Conservation (phyloP, 1,140 invertebrate genomes). For the Megalopta genalis region DNA sequence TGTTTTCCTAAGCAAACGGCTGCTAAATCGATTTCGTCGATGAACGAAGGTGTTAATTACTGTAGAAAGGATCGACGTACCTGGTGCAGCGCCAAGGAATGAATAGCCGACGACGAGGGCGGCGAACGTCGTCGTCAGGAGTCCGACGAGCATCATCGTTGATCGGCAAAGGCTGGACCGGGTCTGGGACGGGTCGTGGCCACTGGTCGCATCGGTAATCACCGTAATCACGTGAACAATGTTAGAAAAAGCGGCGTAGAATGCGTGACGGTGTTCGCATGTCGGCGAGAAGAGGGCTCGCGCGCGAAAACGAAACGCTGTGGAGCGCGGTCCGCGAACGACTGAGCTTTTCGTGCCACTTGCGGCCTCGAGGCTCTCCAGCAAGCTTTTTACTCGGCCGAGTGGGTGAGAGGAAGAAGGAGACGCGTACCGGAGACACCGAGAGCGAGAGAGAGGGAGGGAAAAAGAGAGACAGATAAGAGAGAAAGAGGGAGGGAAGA, state of each 20-base stretch:
- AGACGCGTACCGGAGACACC: neutral
- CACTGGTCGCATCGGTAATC: slow-evolving; percentile 29
- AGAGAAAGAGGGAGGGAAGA: neutral
- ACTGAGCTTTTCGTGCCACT: slow-evolving; percentile 64
- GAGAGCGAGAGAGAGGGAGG: neutral
- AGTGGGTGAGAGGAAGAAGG: slow-evolving; percentile 54
- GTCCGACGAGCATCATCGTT: neutral
- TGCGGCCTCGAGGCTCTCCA: slow-evolving; percentile 42
- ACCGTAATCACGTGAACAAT: neutral
- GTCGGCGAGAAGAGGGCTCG: slow-evolving; percentile 38
- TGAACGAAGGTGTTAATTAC: neutral
- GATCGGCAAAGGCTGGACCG: too few species aligned
- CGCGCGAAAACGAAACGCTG: slow-evolving; percentile 34
- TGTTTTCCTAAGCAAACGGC: too few species aligned
- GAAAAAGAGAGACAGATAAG: neutral
- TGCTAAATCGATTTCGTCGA: too few species aligned
- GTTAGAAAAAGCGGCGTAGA: neutral
- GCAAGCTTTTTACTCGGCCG: slow-evolving; percentile 63
- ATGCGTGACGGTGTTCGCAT: slow-evolving; percentile 40
- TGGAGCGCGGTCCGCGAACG: slow-evolving; percentile 60
- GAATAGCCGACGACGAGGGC: slow-evolving; percentile 37
- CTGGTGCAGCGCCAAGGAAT: slow-evolving; percentile 53
- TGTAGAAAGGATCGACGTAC: slow-evolving; percentile 17
- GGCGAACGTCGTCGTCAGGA: slow-evolving; percentile 13
- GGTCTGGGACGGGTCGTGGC: neutral